phyloP scores from a whole-genome alignment of 2,113 vertebrate species.

The Thamnophis sirtalis region DNA sequence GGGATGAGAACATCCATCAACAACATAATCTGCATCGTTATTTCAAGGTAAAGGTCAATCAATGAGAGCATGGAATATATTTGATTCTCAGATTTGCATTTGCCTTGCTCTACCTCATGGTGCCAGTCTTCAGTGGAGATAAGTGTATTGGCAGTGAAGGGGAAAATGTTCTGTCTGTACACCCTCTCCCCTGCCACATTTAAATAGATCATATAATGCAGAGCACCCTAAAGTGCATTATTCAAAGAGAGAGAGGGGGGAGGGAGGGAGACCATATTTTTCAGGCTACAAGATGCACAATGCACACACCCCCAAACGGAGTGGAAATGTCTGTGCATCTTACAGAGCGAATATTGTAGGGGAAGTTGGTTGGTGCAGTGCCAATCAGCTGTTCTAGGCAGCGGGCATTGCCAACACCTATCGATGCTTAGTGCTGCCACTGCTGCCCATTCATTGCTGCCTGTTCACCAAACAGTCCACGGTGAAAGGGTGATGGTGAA shows the following conservation, averaged over 20 bases:
- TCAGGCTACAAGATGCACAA: too few relatives aligned
- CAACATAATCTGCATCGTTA: neutral
- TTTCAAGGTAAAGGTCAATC: neutral
- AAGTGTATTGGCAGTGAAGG: conserved; percentile 1
- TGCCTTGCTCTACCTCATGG: neutral
- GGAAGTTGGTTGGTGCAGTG: too few relatives aligned
- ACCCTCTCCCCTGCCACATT: neutral
- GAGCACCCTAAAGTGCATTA: neutral
- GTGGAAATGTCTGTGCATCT: too few relatives aligned
- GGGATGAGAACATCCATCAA: neutral
- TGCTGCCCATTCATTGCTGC: too few relatives aligned
- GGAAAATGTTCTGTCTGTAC: neutral
- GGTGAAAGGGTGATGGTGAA: too few relatives aligned
- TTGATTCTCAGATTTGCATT: neutral
- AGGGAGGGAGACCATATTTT: too few relatives aligned
- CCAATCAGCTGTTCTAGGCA: too few relatives aligned
- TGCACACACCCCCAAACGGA: too few relatives aligned
- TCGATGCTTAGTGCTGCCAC: too few relatives aligned
- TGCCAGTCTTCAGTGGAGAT: neutral
- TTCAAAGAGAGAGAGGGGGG: neutral
- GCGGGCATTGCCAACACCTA: too few relatives aligned
- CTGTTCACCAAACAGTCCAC: too few relatives aligned
- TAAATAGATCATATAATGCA: neutral
- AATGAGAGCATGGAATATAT: neutral
- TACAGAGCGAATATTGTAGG: too few relatives aligned